phyloP scores from a whole-genome alignment of 2,888 invertebrate species.

The Tipula vernalis region DNA sequence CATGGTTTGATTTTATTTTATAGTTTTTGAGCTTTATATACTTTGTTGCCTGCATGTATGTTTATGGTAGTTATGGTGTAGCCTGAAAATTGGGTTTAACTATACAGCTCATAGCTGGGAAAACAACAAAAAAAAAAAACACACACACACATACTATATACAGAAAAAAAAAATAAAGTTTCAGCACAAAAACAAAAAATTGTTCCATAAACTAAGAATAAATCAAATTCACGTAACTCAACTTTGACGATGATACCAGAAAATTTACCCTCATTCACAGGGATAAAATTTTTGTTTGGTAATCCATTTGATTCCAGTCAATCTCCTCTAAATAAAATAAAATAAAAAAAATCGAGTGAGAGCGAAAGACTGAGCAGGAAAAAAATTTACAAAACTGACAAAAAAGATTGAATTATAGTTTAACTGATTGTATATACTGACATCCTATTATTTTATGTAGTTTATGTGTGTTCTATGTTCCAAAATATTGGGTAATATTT shows the following conservation, averaged over 20 bases:
- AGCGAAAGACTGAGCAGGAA: background rate
- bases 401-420: background rate
- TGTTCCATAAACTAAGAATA: background rate
- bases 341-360: background rate
- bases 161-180: background rate
- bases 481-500: background rate
- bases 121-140: background rate
- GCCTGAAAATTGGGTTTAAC: background rate
- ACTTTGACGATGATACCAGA: slow-evolving; percentile 4
- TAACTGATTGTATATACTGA: background rate
- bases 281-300: background rate
- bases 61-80: background rate
- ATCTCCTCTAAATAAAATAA: background rate
- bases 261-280: slow-evolving; percentile 4
- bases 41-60: background rate
- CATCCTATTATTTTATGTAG: background rate
- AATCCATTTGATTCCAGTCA: background rate
- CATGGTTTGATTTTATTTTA: background rate
- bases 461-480: background rate
- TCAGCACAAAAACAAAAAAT: background rate
- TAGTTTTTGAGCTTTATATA: background rate
- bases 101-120: background rate
- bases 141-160: background rate
- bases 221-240: slow-evolving; percentile 4
- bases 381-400: background rate